A percentile compares a stretch with the other conserved stretches of the same genome.
Conservation (phyloP, 2,113 vertebrate species). For the Maccullochella peelii region DNA sequence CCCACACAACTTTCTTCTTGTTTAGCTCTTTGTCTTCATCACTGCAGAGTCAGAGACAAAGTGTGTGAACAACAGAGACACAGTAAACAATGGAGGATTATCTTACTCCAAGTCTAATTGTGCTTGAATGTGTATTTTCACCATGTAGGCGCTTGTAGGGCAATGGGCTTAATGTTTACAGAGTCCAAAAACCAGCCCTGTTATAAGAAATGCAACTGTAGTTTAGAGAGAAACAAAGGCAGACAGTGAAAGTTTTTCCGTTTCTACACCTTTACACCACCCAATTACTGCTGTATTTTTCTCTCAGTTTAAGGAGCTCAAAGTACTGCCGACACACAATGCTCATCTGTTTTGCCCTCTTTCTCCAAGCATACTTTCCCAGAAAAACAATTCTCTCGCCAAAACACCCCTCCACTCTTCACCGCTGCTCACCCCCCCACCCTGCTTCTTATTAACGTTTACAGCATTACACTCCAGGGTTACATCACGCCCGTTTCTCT, state of each 20-base stretch:
- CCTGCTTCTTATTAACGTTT: constrained; percentile 27
- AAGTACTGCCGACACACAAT: neutral
- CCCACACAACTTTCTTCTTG: constrained; percentile 36
- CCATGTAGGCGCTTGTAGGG: neutral
- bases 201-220: neutral
- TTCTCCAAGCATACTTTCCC: neutral
- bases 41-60: constrained; percentile 13
- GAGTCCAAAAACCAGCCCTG: neutral
- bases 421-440: neutral
- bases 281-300: neutral
- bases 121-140: neutral
- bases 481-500: constrained; percentile 66
- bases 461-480: constrained; percentile 60
- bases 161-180: neutral
- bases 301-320: constrained; percentile 1
- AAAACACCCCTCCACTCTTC: neutral
- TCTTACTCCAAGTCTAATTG: neutral
- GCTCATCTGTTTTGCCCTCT: neutral
- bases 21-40: constrained; percentile 51
- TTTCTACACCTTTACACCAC: neutral
- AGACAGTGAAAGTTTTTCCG: neutral
- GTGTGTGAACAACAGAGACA: constrained; percentile 7
- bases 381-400: constrained; percentile 23
- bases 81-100: constrained; percentile 17
- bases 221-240: neutral